Evolutionary conservation across 2,113 vertebrate genomes (phyloP).

Genomic region (Channa argus): DNA sequence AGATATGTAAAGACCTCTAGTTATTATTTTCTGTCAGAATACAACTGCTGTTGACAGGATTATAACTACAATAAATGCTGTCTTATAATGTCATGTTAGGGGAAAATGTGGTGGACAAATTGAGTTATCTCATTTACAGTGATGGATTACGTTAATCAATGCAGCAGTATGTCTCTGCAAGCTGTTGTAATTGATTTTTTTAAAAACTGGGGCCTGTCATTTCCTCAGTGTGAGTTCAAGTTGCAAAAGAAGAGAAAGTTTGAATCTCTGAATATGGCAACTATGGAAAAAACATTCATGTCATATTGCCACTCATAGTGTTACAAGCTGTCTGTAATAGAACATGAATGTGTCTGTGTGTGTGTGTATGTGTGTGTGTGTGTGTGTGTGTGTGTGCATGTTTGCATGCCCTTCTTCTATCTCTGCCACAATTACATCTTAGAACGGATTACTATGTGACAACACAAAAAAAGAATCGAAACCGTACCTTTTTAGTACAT

Average conservation of each 20-base stretch:
- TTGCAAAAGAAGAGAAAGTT: not conserved
- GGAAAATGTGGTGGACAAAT: constrained; percentile 25
- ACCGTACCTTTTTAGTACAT: too few relatives aligned
- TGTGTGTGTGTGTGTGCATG: too few relatives aligned
- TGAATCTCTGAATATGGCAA: not conserved
- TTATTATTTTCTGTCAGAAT: constrained; percentile 18
- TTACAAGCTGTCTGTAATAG: too few relatives aligned
- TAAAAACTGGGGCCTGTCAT: not conserved
- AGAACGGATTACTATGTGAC: too few relatives aligned
- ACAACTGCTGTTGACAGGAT: constrained; percentile 43
- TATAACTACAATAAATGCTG: constrained; percentile 39
- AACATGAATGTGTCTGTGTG: too few relatives aligned
- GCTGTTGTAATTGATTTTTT: constrained; percentile 31
- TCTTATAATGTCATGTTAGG: constrained; percentile 20
- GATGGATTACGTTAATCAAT: constrained; percentile 51
- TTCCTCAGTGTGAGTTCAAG: not conserved
- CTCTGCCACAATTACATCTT: too few relatives aligned
- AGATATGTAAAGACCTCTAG: constrained; percentile 1
- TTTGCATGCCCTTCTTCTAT: too few relatives aligned
- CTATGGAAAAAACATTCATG: not conserved
- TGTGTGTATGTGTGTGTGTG: too few relatives aligned
- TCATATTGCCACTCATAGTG: too few relatives aligned
- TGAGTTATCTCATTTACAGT: constrained; percentile 37
- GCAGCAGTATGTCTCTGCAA: constrained; percentile 22
- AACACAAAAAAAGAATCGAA: too few relatives aligned